Base-by-base conservation (phyloP, 1,140 invertebrate genomes). In the Heliconius hewitsoni region DNA sequence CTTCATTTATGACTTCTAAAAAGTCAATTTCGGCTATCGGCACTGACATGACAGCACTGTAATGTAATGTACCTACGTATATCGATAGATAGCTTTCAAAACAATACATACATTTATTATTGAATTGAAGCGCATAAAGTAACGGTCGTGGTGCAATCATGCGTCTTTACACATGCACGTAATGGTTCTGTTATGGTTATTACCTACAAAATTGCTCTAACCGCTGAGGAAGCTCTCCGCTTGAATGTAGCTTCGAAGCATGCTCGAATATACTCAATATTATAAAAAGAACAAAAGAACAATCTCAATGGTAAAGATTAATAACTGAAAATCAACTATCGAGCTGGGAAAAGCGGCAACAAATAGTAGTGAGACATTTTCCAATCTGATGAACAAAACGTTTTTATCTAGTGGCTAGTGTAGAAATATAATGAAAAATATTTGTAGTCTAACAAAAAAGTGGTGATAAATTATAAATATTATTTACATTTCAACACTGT, bases 221-320 rank as follows among this genome's bases (percentile, higher is more conserved):
- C 92, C 91, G 91, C 92, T 93, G 90, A 93, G 92, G 92, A 91
- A 93, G 92, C 91, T 92, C 89, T 86, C 86, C 85, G 83, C 87
- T 93, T 92, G 91, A 88, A 86, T 85, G 87, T 87, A 91, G 91
- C 11, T 66, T 27, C 19, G 30, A 23, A 23, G 23, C 27, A 4
- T 66, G 60, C 23, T 66, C 19, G 8, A 30, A 66, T 66, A 66
- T 66, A 27, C 27, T 3, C 1, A 3, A 60, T 23, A 60, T 60
- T 60, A n/a, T 60, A 3, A n/a, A 60, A 60, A 23, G 8, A 60
- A 11, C 55, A 9, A 23, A 23, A 60, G 5, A 52, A 52, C n/a
- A 27, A 27, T 23, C 2, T 3, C 2, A 11, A 23, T 60, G 34
- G 6, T 37, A 37, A 37, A 37, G 19, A 60, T 60, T 60, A 23